A percentile compares a stretch with the other conserved stretches of the same genome.
phyloP scores from a whole-genome alignment of 1,140 invertebrate species.

The Nephotettix cincticeps region DNA sequence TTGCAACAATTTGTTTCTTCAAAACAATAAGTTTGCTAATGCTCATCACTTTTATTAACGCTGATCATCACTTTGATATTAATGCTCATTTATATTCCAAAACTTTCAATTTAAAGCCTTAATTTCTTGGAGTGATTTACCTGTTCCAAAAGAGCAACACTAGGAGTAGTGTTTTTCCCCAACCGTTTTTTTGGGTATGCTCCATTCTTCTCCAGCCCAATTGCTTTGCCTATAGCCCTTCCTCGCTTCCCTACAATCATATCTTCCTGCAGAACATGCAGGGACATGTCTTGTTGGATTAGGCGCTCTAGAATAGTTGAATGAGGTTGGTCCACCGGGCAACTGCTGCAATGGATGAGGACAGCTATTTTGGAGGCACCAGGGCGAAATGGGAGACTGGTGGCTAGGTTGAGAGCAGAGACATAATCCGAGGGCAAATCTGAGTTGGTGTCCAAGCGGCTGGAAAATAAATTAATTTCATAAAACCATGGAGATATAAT shows the following conservation, averaged over 20 bases:
- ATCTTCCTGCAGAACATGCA: background rate
- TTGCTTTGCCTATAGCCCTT: background rate
- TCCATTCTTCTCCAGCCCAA: constrained; percentile 8
- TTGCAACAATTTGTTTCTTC: too few relatives aligned
- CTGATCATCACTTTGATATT: too few relatives aligned
- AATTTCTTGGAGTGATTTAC: too few relatives aligned
- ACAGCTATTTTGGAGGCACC: background rate
- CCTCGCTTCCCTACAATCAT: background rate
- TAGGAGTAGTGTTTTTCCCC: background rate
- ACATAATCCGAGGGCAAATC: background rate
- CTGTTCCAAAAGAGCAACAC: background rate
- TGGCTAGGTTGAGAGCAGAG: background rate
- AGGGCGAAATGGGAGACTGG: background rate
- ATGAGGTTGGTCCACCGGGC: background rate
- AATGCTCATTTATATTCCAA: background rate
- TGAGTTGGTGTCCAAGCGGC: background rate
- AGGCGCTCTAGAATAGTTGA: background rate
- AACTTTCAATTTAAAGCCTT: background rate
- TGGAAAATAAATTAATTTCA: too few relatives aligned
- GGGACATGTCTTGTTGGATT: background rate
- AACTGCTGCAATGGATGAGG: background rate
- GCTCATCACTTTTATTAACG: too few relatives aligned
- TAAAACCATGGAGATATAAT: too few relatives aligned
- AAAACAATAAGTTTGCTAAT: too few relatives aligned
- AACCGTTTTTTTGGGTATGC: background rate